phyloP scores from a whole-genome alignment of 1,140 invertebrate species.

The Akabosia matsudoensis region DNA sequence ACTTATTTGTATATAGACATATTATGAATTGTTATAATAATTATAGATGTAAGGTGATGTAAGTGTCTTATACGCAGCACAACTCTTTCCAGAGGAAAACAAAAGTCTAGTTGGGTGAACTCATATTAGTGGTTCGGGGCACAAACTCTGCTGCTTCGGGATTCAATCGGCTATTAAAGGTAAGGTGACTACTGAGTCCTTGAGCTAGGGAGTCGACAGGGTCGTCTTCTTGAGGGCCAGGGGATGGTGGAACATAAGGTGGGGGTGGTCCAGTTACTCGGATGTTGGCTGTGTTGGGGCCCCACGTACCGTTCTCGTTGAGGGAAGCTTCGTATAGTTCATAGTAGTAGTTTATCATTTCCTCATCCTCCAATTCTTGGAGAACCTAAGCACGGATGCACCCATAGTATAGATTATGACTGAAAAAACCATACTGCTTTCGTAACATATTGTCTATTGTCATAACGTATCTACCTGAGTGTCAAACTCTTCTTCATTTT shows the following conservation, averaged over 20 bases:
- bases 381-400: conserved; percentile 62
- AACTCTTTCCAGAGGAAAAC: no score
- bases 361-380: conserved; percentile 79
- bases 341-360: conserved; percentile 78
- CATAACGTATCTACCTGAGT: conserved; percentile 62
- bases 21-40: neutral
- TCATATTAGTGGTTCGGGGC: conserved; percentile 51
- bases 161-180: conserved; percentile 62
- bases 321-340: conserved; percentile 65
- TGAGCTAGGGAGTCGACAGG: conserved; percentile 12
- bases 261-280: conserved; percentile 26
- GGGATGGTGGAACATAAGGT: neutral
- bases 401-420: no score
- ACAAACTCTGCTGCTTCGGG: conserved; percentile 75
- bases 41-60: neutral
- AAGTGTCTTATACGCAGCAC: no score
- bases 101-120: conserved; percentile 5
- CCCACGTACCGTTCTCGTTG: conserved; percentile 56
- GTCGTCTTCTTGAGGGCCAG: conserved; percentile 42
- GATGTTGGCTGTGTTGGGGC: conserved; percentile 18
- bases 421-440: no score
- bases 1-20: conserved; percentile 9
- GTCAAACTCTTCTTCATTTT: conserved; percentile 84
- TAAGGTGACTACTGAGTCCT: conserved; percentile 6
- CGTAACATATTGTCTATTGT: neutral